Base-by-base conservation (phyloP, 2,888 invertebrate genomes). In the Stenchaetothrips biformis region DNA sequence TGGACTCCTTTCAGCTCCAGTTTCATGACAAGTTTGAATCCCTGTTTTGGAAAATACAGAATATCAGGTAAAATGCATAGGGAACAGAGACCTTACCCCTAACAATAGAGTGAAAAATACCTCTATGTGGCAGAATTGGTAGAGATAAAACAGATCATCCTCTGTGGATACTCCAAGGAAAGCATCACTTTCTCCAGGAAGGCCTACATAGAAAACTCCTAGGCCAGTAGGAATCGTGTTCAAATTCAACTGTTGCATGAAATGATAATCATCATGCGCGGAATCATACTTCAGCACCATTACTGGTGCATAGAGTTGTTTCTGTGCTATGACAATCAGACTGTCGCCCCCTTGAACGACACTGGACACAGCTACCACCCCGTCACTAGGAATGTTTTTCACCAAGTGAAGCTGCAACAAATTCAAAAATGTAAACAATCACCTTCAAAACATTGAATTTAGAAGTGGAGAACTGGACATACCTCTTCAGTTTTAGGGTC, bases 61-160 rank as follows among this genome's bases (percentile, higher is more conserved):
- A 53, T 13, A 53, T 53, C 53, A 53, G 21, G 21, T 74, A 2
- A 2, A 25, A 25, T 25, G 6, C 7, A 25, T 25, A 8, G 21
- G 7, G 25, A 74, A 7, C 2, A 74, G n/a, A 37, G 37, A 37
- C 4, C 37, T 4, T 4, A 37, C 37, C 37, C 37, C 37, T 7
- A 21, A 37, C 37, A 37, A 2, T 37, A 37, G 37, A 37, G 4
- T 37, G 37, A 21, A 7, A 74, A 7, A 1, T 25, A 74, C 67
- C 67, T 74, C 67, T 74, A 74, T 74, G 21, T 74, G 67, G 25
- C 25, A 25, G 11, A 74, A 74, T 21, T 74, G 21, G 67, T 74
- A 74, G 2, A 74, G 67, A 25, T 25, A 74, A 74, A 74, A 74
- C 25, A 8, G 67, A 25, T 74, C 67, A 74, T 74, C 67, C 21